phyloP scores from a whole-genome alignment of 1,140 invertebrate genomes.

The Ostrea edulis region DNA sequence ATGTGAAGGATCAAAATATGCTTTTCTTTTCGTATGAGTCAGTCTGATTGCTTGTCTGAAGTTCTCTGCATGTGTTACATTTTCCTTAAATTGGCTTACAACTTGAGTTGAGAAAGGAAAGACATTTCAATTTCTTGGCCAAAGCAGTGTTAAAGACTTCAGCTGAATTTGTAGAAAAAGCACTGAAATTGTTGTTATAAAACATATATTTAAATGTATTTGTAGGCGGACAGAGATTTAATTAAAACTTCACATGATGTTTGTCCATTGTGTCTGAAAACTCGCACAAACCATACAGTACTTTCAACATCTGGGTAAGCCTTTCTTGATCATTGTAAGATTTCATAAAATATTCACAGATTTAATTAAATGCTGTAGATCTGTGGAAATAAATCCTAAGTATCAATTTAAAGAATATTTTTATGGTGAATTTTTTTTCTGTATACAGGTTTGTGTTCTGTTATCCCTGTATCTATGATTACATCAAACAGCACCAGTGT shows the following conservation, averaged over 20 bases:
- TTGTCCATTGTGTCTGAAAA: conserved; percentile 85
- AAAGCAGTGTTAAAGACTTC: no score
- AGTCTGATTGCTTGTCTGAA: no score
- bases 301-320: conserved; percentile 86
- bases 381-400: no score
- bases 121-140: no score
- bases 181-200: no score
- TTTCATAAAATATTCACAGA: background rate
- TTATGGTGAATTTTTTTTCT: conserved; percentile 54
- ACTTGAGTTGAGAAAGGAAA: no score
- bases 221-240: conserved; percentile 55
- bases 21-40: no score
- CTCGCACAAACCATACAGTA: conserved; percentile 85
- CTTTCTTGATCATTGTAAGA: background rate
- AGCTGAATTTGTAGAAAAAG: no score
- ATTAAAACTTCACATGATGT: conserved; percentile 50
- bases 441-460: conserved; percentile 82
- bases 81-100: no score
- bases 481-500: conserved; percentile 81
- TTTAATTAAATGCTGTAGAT: background rate
- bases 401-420: background rate
- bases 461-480: conserved; percentile 85
- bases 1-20: no score
- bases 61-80: no score
- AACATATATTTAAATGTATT: background rate